Evolutionary conservation across 2,888 invertebrate species (phyloP).

Genomic region (Stenichneumon culpator): DNA sequence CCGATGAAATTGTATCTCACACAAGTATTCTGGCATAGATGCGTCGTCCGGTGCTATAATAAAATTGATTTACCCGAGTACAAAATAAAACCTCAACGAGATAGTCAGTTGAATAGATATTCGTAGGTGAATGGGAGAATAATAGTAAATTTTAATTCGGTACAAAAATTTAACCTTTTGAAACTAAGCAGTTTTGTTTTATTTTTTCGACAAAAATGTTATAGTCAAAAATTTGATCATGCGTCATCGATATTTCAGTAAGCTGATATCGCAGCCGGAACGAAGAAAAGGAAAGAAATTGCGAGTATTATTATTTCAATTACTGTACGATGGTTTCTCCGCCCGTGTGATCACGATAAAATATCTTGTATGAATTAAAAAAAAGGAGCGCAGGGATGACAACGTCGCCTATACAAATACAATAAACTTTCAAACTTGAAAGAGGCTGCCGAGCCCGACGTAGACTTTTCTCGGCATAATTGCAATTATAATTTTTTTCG

Average conservation of each 20-base stretch:
- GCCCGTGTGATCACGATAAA: conserved; percentile 42
- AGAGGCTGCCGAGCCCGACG: conserved; percentile 33
- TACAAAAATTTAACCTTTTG: background rate
- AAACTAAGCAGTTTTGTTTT: background rate
- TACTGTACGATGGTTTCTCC: conserved; percentile 62
- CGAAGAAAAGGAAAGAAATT: conserved; percentile 53
- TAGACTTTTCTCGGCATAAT: conserved; percentile 67
- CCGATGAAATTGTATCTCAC: too few relatives aligned
- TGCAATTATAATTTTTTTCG: conserved; percentile 69
- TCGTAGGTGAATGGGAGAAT: background rate
- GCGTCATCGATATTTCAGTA: background rate
- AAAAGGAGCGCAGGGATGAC: conserved; percentile 54
- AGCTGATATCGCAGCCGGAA: conserved; percentile 18
- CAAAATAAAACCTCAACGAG: too few relatives aligned
- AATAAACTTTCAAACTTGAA: conserved; percentile 64
- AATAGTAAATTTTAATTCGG: background rate
- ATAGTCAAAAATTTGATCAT: background rate
- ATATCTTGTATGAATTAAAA: conserved; percentile 42
- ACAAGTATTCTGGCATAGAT: too few relatives aligned
- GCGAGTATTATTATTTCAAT: conserved; percentile 43
- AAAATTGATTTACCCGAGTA: too few relatives aligned
- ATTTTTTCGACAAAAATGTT: background rate
- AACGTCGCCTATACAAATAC: conserved; percentile 23
- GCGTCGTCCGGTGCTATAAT: too few relatives aligned
- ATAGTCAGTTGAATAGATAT: too few relatives aligned